phyloP scores from a whole-genome alignment of 1,140 invertebrate species.

The Thaumetopoea pityocampa region DNA sequence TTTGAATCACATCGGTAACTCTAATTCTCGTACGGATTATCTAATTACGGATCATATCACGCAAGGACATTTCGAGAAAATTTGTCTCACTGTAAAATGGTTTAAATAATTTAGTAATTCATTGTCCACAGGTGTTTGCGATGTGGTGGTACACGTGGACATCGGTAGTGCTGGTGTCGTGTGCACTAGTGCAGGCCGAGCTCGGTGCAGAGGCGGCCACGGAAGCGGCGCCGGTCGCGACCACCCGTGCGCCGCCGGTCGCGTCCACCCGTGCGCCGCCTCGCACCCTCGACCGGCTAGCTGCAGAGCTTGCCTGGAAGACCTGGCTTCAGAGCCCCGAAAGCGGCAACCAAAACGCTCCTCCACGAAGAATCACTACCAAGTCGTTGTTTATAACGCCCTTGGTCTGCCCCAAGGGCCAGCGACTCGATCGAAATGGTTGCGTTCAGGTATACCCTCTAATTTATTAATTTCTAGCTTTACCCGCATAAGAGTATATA shows the following conservation, averaged over 20 bases:
- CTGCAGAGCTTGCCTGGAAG: conserved; percentile 59
- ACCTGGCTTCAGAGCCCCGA: conserved; percentile 61
- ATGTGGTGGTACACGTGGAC: conserved; percentile 71
- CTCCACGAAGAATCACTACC: conserved; percentile 59
- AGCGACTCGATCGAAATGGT: conserved; percentile 55
- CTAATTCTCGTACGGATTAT: too few species aligned
- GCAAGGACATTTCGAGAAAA: too few species aligned
- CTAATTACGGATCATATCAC: too few species aligned
- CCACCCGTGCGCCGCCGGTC: conserved; percentile 38
- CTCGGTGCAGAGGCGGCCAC: conserved; percentile 18
- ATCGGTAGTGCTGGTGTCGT: conserved; percentile 59
- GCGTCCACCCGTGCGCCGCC: conserved; percentile 49
- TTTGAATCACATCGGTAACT: too few species aligned
- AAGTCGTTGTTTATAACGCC: conserved; percentile 67
- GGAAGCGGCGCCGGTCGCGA: conserved; percentile 32
- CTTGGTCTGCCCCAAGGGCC: conserved; percentile 57
- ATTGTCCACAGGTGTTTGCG: conserved; percentile 57
- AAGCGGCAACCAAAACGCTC: conserved; percentile 53
- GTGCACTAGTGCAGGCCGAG: conserved; percentile 53
- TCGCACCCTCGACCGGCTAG: conserved; percentile 57
- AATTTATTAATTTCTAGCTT: too few species aligned
- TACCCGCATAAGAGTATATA: too few species aligned
- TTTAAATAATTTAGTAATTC: background rate
- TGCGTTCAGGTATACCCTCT: conserved; percentile 46
- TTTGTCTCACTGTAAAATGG: too few species aligned